phyloP scores from a whole-genome alignment of 2,888 invertebrate species.

The Troglohyphantes excavatus region DNA sequence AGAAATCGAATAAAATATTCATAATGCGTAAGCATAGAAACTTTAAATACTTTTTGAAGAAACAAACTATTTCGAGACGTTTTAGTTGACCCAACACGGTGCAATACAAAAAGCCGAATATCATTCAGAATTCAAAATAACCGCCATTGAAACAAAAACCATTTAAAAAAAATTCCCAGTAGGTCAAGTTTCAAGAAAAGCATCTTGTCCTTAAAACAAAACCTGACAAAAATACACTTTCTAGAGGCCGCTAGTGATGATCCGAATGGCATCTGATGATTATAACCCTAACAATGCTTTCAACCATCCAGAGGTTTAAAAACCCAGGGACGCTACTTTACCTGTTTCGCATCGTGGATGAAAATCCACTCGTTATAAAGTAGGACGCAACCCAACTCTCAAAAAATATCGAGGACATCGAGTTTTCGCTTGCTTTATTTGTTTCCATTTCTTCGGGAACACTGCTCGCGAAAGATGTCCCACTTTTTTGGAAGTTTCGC shows the following conservation, averaged over 20 bases:
- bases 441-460: slow-evolving; percentile 51
- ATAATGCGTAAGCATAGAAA: no score
- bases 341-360: slow-evolving; percentile 33
- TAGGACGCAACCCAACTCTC: slow-evolving; percentile 72
- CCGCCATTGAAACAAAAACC: neutral
- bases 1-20: no score
- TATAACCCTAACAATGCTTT: slow-evolving; percentile 13
- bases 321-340: slow-evolving; percentile 20
- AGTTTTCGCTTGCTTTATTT: slow-evolving; percentile 66
- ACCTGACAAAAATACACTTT: slow-evolving; percentile 28
- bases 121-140: neutral
- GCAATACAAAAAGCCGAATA: no score
- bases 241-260: slow-evolving; percentile 4
- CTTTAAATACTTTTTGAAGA: no score
- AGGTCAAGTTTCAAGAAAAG: slow-evolving; percentile 28
- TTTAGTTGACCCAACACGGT: no score
- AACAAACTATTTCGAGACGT: no score
- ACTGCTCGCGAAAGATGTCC: slow-evolving; percentile 56
- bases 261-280: slow-evolving; percentile 22
- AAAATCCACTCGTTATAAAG: slow-evolving; percentile 49
- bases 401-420: slow-evolving; percentile 75
- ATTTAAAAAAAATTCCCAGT: neutral
- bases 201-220: neutral
- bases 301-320: slow-evolving; percentile 2
- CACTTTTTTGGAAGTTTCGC: slow-evolving; percentile 48